Evolutionary conservation across 2,113 vertebrate genomes (phyloP).

Genomic region (Pangasianodon gigas): DNA sequence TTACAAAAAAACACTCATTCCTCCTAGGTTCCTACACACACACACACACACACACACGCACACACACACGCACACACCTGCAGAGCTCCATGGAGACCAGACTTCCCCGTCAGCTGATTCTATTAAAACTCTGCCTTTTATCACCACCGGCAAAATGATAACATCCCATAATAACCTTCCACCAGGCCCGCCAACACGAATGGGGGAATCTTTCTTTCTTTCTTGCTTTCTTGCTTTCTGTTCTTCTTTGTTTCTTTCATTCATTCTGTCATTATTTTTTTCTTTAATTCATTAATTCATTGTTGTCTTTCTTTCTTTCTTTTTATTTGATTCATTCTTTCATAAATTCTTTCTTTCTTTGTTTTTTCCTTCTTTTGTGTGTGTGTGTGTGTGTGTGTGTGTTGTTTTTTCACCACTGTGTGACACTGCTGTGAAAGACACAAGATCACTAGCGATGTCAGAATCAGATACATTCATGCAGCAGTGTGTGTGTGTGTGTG

Average conservation of each 20-base stretch:
- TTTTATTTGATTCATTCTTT: neutral
- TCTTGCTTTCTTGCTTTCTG: neutral
- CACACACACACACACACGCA: neutral
- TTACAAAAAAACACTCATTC: neutral
- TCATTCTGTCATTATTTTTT: neutral
- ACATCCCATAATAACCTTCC: conserved; percentile 14
- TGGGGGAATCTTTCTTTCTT: neutral
- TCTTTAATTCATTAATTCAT: neutral
- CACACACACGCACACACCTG: neutral
- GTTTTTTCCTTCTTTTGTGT: neutral
- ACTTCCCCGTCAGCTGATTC: conserved; percentile 10
- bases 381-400: neutral
- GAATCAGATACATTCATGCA: neutral
- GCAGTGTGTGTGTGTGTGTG: conserved; percentile 39
- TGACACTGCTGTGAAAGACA: neutral
- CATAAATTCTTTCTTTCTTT: neutral
- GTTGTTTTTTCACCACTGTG: neutral
- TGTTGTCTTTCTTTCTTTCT: neutral
- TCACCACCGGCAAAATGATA: neutral
- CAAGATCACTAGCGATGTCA: too few species aligned
- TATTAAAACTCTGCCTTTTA: conserved; percentile 12
- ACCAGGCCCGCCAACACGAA: neutral
- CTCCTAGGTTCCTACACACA: neutral
- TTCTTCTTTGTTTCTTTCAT: neutral
- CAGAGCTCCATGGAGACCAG: neutral